These are phyloP conservation scores for Alosa alosa DNA, from an alignment of 2,113 vertebrate species.

Conservation along the genomic window DNA sequence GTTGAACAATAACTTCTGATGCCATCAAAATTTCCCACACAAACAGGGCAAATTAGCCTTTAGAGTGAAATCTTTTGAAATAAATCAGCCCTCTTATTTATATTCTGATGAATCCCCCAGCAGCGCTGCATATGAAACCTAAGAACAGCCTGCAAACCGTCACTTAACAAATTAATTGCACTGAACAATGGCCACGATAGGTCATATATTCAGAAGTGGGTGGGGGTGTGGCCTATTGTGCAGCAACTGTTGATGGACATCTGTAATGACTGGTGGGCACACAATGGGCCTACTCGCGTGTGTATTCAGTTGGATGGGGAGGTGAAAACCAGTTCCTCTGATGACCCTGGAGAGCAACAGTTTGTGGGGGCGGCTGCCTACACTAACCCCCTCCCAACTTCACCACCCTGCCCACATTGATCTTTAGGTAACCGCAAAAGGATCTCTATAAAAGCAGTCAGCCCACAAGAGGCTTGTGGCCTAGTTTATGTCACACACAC, in stretches of 20 bases:
- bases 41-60: not conserved
- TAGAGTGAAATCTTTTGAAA: not conserved
- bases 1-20: not conserved
- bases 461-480: slow-evolving; percentile 67
- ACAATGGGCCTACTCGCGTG: slow-evolving; percentile 80
- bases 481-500: slow-evolving; percentile 13
- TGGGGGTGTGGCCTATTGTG: slow-evolving; percentile 49
- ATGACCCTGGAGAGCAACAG: slow-evolving; percentile 66
- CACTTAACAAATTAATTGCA: slow-evolving; percentile 71
- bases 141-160: slow-evolving; percentile 60
- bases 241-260: slow-evolving; percentile 67
- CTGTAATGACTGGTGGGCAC: slow-evolving; percentile 73
- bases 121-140: not conserved
- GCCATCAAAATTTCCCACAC: not conserved
- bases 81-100: not conserved
- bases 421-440: slow-evolving; percentile 70
- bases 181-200: slow-evolving; percentile 65
- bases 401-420: slow-evolving; percentile 47
- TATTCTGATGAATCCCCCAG: not conserved
- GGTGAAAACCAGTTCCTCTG: slow-evolving; percentile 68
- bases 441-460: slow-evolving; percentile 57
- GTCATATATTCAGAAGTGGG: slow-evolving; percentile 47
- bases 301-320: slow-evolving; percentile 69
- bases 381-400: slow-evolving; percentile 74
- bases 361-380: slow-evolving; percentile 56